phyloP scores from a whole-genome alignment of 2,797 vertebrate genomes.

The Xyrichtys novacula region DNA sequence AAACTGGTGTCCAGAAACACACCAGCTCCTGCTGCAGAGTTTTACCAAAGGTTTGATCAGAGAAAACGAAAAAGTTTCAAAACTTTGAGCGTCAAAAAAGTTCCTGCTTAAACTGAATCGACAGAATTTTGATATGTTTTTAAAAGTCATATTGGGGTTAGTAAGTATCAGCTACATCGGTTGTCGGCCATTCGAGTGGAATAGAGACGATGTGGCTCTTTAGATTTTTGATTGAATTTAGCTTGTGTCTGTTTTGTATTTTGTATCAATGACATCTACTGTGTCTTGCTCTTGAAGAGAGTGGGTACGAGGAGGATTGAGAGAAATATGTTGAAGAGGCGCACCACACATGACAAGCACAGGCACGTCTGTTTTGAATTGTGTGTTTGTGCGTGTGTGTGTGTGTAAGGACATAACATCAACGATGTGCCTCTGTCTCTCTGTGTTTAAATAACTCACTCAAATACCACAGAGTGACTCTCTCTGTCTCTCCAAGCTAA shows the following conservation, averaged over 20 bases:
- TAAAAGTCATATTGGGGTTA: background rate
- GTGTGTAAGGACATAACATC: constrained; percentile 46
- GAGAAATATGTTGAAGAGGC: constrained; percentile 25
- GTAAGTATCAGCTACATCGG: background rate
- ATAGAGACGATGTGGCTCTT: background rate
- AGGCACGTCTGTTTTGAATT: constrained; percentile 64
- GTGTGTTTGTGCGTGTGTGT: constrained; percentile 19
- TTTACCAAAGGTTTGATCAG: background rate
- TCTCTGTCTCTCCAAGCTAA: constrained; percentile 39
- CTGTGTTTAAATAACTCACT: constrained; percentile 41
- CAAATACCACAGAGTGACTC: constrained; percentile 16
- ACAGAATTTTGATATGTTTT: no score
- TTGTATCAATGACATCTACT: constrained; percentile 6
- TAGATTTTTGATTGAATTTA: background rate
- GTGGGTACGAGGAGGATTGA: constrained; percentile 12
- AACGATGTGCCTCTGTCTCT: constrained; percentile 27
- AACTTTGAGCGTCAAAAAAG: no score
- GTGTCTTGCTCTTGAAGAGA: background rate
- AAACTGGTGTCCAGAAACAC: background rate
- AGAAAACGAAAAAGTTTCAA: background rate
- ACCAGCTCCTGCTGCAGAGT: background rate
- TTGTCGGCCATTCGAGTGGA: background rate
- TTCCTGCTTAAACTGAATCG: no score
- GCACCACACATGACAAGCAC: constrained; percentile 42
- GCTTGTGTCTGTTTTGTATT: no score